phyloP scores from a whole-genome alignment of 2,113 vertebrate species.

The Protomyctophum bolini region DNA sequence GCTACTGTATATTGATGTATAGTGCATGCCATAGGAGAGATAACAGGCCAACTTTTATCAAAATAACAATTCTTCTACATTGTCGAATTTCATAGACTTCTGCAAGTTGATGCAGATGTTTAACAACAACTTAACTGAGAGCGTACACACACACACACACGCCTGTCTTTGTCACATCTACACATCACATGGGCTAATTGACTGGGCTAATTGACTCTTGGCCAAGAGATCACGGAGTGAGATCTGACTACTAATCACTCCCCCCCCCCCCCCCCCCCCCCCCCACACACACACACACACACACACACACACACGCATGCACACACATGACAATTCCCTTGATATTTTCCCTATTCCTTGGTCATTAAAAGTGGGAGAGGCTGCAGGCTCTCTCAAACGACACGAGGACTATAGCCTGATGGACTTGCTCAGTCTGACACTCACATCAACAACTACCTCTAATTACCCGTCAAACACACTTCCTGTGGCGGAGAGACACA shows the following conservation, averaged over 20 bases:
- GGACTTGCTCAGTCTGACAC: slow-evolving; percentile 45
- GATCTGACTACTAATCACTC: slow-evolving; percentile 72
- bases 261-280: slow-evolving; percentile 41
- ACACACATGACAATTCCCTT: not conserved
- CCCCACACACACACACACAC: not conserved
- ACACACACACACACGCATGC: not conserved
- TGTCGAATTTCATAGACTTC: no score
- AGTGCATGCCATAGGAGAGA: no score
- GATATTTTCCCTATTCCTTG: slow-evolving; percentile 60
- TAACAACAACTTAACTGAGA: no score
- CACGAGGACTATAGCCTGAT: not conserved
- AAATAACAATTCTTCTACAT: no score
- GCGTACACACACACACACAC: no score
- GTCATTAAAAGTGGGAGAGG: slow-evolving; percentile 66
- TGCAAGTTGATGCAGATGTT: no score
- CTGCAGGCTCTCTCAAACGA: slow-evolving; percentile 47
- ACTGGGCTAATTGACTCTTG: slow-evolving; percentile 80
- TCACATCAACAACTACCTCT: slow-evolving; percentile 50
- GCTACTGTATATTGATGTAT: no score
- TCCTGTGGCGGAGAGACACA: slow-evolving; percentile 8
- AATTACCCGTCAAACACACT: slow-evolving; percentile 37
- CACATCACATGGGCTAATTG: slow-evolving; percentile 79
- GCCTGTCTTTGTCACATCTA: slow-evolving; percentile 65
- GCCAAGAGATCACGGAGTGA: slow-evolving; percentile 74
- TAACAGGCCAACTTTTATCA: no score